Percentiles rank a stretch among this genome's conserved stretches.
phyloP scores from a whole-genome alignment of 2,797 vertebrate species.

The Antennarius maculatus region DNA sequence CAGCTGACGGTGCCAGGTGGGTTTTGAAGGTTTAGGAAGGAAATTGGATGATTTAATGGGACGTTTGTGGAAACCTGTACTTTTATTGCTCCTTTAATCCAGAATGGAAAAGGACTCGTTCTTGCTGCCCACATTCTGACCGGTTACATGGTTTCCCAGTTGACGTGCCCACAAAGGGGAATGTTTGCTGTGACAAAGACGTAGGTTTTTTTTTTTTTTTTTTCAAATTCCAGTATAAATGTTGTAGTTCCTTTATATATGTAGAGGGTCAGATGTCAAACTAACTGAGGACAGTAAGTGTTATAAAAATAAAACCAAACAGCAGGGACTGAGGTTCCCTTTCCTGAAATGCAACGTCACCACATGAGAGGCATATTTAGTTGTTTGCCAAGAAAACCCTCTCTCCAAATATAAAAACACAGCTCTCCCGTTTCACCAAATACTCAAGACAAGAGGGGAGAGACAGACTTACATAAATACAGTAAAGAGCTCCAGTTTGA shows the following conservation, averaged over 20 bases:
- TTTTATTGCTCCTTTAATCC: slow-evolving; percentile 41
- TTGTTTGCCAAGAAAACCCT: slow-evolving; percentile 40
- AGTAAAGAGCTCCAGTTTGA: slow-evolving; percentile 17
- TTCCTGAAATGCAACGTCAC: slow-evolving; percentile 19
- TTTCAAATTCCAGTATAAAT: slow-evolving; percentile 28
- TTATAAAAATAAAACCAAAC: slow-evolving; percentile 21
- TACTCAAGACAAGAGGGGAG: slow-evolving; percentile 11
- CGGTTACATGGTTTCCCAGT: slow-evolving; percentile 18
- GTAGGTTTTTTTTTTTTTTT: slow-evolving; percentile 14
- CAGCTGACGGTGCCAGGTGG: slow-evolving; percentile 35
- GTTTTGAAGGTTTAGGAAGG: slow-evolving; percentile 35
- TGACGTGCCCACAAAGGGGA: slow-evolving; percentile 18
- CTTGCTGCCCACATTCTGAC: slow-evolving; percentile 11
- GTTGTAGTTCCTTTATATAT: slow-evolving; percentile 12
- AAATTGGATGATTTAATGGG: slow-evolving; percentile 46
- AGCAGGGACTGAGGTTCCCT: slow-evolving; percentile 23
- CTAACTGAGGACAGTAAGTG: slow-evolving; percentile 6
- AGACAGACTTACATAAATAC: slow-evolving; percentile 43
- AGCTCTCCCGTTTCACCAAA: slow-evolving; percentile 38
- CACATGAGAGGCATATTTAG: slow-evolving; percentile 26
- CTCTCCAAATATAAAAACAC: slow-evolving; percentile 45
- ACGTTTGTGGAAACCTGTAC: slow-evolving; percentile 42
- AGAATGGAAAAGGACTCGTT: slow-evolving; percentile 28
- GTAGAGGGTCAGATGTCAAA: slow-evolving; percentile 12
- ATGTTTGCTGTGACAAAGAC: slow-evolving; percentile 30